These are phyloP conservation scores for Amphipyra berbera DNA, from an alignment of 2,888 invertebrate genomes.

Conservation along the genomic window DNA sequence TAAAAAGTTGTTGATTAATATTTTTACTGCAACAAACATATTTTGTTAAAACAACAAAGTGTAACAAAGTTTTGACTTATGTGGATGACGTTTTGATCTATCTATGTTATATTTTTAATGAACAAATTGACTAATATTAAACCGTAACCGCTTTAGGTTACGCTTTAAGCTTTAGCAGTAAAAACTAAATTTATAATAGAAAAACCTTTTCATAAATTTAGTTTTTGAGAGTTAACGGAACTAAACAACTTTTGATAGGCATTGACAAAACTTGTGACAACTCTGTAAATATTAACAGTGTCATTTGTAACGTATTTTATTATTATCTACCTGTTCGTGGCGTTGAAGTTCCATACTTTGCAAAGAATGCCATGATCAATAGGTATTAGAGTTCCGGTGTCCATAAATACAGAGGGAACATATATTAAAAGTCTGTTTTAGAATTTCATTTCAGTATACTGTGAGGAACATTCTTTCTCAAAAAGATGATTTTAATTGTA, in stretches of 20 bases:
- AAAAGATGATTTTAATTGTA: background rate
- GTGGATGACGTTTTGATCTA: slow-evolving; percentile 1
- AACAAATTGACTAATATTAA: background rate
- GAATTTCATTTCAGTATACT: background rate
- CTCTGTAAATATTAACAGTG: background rate
- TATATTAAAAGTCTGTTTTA: background rate
- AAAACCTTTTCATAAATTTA: too few relatives aligned
- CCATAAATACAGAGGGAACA: background rate
- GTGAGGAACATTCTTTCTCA: background rate
- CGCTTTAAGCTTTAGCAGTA: too few relatives aligned
- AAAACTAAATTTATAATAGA: too few relatives aligned
- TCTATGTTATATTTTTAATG: background rate
- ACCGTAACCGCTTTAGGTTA: too few relatives aligned
- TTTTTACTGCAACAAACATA: too few relatives aligned
- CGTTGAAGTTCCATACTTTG: background rate
- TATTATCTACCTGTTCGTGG: background rate
- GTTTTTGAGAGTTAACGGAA: background rate
- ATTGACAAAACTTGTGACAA: background rate
- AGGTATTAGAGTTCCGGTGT: background rate
- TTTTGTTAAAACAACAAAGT: background rate
- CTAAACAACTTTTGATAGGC: background rate
- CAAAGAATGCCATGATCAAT: background rate
- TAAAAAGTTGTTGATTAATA: too few relatives aligned
- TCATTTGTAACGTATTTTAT: background rate
- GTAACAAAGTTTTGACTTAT: background rate